These are phyloP conservation scores for Chironomus striatipennis DNA, from an alignment of 1,140 invertebrate genomes.

Conservation along the genomic window DNA sequence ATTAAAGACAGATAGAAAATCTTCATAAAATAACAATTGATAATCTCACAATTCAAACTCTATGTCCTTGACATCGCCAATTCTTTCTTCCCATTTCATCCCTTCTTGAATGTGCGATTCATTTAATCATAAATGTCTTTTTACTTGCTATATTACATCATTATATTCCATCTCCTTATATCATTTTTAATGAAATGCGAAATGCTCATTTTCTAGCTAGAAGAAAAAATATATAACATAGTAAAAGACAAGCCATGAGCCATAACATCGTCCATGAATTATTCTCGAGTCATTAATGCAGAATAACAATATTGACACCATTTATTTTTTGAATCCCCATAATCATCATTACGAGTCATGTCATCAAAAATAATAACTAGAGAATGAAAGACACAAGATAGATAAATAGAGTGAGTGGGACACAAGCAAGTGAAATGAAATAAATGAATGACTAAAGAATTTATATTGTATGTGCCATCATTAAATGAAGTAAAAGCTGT, in stretches of 20 bases:
- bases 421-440: too few relatives aligned
- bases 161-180: neutral
- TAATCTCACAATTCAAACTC: neutral
- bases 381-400: too few relatives aligned
- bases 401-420: too few relatives aligned
- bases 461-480: too few relatives aligned
- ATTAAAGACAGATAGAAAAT: neutral
- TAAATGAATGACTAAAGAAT: too few relatives aligned
- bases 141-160: neutral
- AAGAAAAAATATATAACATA: neutral
- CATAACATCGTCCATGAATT: neutral
- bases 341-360: conserved; percentile 18
- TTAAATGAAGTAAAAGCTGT: too few relatives aligned
- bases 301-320: conserved; percentile 23
- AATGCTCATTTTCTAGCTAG: neutral
- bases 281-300: conserved; percentile 18
- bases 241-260: neutral
- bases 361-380: conserved; percentile 21
- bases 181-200: conserved; percentile 9
- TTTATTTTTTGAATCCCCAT: conserved; percentile 18
- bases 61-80: neutral
- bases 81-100: neutral
- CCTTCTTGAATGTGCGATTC: neutral
- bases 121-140: conserved; percentile 2
- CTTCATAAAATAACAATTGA: neutral